Evolutionary conservation across 2,888 invertebrate species (phyloP).

Genomic region (Nomada hirtipes): DNA sequence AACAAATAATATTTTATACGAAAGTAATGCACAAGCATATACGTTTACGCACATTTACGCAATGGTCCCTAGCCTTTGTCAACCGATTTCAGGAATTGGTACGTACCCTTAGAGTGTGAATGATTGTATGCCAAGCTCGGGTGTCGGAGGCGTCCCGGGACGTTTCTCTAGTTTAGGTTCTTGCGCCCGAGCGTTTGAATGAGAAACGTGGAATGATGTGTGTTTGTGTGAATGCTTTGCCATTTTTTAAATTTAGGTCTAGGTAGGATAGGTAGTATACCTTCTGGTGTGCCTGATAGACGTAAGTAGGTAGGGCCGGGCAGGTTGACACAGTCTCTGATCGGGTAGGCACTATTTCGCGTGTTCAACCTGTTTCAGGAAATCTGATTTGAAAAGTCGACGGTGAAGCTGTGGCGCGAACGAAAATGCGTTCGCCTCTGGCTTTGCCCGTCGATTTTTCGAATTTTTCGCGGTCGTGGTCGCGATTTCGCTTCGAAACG

Average conservation of each 20-base stretch:
- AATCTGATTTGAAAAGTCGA: neutral
- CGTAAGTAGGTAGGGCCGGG: conserved; percentile 12
- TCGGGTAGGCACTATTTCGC: conserved; percentile 6
- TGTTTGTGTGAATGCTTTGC: conserved; percentile 6
- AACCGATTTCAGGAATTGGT: conserved; percentile 23
- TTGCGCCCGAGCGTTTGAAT: conserved; percentile 7
- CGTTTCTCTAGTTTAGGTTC: conserved; percentile 8
- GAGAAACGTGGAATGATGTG: conserved; percentile 12
- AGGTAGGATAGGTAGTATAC: conserved; percentile 14
- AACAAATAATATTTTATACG: neutral
- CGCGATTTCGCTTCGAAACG: neutral
- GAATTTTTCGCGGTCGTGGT: neutral
- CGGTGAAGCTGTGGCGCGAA: neutral
- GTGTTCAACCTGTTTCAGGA: conserved; percentile 18
- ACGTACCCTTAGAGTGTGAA: conserved; percentile 22
- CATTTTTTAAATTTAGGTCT: conserved; percentile 17
- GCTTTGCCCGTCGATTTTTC: neutral
- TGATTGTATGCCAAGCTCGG: neutral
- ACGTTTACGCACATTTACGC: neutral
- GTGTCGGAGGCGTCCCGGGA: conserved; percentile 19
- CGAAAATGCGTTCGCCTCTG: neutral
- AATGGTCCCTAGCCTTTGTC: conserved; percentile 16
- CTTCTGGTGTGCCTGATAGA: neutral
- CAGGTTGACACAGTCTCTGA: conserved; percentile 13
- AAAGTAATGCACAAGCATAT: neutral